Base-by-base conservation (phyloP, 2,797 vertebrate genomes). In the Pipistrellus kuhlii region DNA sequence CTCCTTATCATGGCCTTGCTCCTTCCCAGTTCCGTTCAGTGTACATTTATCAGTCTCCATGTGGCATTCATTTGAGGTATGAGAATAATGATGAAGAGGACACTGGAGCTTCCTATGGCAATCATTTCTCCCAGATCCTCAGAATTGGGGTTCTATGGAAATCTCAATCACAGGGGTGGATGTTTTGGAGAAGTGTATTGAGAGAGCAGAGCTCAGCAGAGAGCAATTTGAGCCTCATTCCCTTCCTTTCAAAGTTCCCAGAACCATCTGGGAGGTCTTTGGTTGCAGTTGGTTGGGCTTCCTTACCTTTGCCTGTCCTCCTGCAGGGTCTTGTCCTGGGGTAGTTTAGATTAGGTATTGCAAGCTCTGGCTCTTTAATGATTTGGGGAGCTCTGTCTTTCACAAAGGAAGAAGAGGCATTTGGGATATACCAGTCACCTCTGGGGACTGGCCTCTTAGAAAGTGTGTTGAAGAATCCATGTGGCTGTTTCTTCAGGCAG, bases 101-200 rank as follows among this genome's bases (percentile, higher is more conserved):
- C 21, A 3, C 12, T 0, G 44, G 46, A 38, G 66, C 6, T 78
- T 62, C n/a, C 51, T 27, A 0, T 0, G 2, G 82, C 20, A 7
- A 1, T 41, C 4, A 1, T 62, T 57, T 78, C 68, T 71, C 69
- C 25, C 30, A 20, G 12, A 20, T 27, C 25, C 57, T 53, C 66
- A 32, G 94, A 32, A 25, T 21, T n/a, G 11, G 13, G 15, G 3
- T 23, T 53, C 9, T 78, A 48, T 85, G 81, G 89, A 71, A 77
- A 41, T 32, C 71, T 76, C 13, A 6, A 1, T 6, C 32, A 90
- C 69, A 53, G 62, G 64, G 3, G 2, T 44, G 35, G 51, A 4
- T 21, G 14, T 41, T 62, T 62, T 93, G 44, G 87, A 93, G 62
- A 87, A 69, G 53, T 4, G 38, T n/a, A 7, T 38, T 2, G 25